These are phyloP conservation scores for Crenuchus spilurus DNA, from an alignment of 2,797 vertebrate species.

Conservation along the genomic window DNA sequence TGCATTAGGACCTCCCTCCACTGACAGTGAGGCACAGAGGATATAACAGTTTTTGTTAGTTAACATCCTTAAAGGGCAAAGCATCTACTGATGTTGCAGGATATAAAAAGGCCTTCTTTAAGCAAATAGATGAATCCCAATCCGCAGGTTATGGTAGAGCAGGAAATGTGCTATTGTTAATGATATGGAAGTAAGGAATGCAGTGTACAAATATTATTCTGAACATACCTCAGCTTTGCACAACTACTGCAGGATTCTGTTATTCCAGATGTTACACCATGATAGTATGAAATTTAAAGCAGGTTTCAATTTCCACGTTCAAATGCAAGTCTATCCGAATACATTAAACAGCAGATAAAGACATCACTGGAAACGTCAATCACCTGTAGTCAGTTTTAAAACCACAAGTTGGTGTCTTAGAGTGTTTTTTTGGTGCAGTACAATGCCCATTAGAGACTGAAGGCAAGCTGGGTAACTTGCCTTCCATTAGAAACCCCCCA, in stretches of 20 bases:
- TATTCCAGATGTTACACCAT: neutral
- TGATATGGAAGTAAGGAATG: neutral
- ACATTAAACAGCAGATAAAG: constrained; percentile 12
- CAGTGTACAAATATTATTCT: neutral
- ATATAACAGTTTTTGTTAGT: neutral
- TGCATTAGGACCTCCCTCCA: neutral
- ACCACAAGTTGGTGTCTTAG: constrained; percentile 21
- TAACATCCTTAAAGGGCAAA: neutral
- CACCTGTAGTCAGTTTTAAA: neutral
- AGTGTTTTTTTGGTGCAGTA: constrained; percentile 14
- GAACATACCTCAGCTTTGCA: neutral
- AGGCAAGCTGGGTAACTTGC: constrained; percentile 33
- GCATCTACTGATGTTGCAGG: neutral
- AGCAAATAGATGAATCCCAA: neutral
- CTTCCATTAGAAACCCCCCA: constrained; percentile 29
- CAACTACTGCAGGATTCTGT: constrained; percentile 23
- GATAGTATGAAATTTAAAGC: neutral
- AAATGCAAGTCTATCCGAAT: neutral
- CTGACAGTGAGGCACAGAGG: neutral
- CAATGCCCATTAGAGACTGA: constrained; percentile 21
- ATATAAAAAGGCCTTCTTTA: neutral
- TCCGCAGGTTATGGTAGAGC: neutral
- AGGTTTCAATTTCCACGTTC: neutral
- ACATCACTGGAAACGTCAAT: neutral
- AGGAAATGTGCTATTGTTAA: neutral